Base-by-base conservation (phyloP, 2,888 invertebrate genomes). In the Eristalis arbustorum region DNA sequence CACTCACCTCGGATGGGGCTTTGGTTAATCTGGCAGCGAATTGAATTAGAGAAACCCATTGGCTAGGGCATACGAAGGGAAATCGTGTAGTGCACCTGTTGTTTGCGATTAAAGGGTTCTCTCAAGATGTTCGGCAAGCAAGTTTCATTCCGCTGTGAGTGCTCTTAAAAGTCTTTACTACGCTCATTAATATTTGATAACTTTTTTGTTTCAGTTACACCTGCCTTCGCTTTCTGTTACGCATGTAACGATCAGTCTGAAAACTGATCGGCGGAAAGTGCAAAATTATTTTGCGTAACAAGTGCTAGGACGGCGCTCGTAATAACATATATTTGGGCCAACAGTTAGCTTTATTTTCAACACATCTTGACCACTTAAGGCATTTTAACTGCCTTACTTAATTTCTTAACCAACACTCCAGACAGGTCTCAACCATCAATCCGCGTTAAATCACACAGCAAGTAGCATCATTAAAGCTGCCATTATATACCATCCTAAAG, bases 31-130 rank as follows among this genome's bases (percentile, higher is more conserved):
- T 75, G 64, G 23, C n/a, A 69, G 59, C 59, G 40, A 75, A 74
- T 80, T 74, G 74, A 69, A 63, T 80, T 64, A 63, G 23, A 66
- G 57, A n/a, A 42, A 4, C 4, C 14, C n/a, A n/a, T n/a, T 42
- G n/a, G 42, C 42, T 49, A 69, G 18, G 61, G 59, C 4, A 13
- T 10, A 59, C 3, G 13, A 14, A 74, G 56, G 31, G 14, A 40
- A 42, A 78, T 78, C 42, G 59, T 69, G 63, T 34, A 64, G 34
- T 64, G 42, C 74, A 75, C 74, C 74, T 81, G 80, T 69, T 73
- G 34, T 23, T 63, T 69, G 64, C 75, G 34, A 69, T 18, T n/a
- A 18, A 42, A 57, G 13, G 25, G 42, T n/a, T 42, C 42, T 42
- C n/a, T n/a, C 42, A 0, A 4, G n/a, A 3, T 42, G n/a, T n/a